These are phyloP conservation scores for Aphidoletes aphidimyza DNA, from an alignment of 2,888 invertebrate genomes.

Conservation along the genomic window DNA sequence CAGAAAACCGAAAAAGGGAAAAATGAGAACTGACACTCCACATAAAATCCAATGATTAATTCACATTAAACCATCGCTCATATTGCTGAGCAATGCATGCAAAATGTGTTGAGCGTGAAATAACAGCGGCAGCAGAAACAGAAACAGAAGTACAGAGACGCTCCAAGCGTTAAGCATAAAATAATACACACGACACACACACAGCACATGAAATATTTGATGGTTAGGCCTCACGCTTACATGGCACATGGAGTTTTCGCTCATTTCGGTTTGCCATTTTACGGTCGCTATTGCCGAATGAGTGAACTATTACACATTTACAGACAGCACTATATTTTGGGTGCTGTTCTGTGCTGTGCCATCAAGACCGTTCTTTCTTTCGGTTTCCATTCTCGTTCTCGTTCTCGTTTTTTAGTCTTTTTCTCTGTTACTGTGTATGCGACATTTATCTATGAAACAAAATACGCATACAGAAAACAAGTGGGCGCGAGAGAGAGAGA, in stretches of 20 bases:
- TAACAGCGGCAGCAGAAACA: no score
- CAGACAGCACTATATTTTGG: background rate
- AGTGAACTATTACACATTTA: background rate
- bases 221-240: background rate
- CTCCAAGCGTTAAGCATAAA: background rate
- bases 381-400: no score
- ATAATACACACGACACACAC: background rate
- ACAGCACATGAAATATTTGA: background rate
- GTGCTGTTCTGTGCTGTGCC: background rate
- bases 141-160: background rate
- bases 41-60: constrained; percentile 47
- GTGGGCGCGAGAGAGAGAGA: no score
- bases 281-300: constrained; percentile 5
- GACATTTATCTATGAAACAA: background rate
- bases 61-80: constrained; percentile 43
- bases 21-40: constrained; percentile 2
- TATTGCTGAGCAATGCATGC: background rate
- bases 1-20: background rate
- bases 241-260: background rate
- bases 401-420: no score
- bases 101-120: background rate
- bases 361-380: no score
- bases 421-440: no score
- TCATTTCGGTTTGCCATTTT: constrained; percentile 34
- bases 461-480: background rate